A percentile compares a stretch with the other conserved stretches of the same genome.
Evolutionary conservation across 1,140 invertebrate genomes (phyloP).

Genomic region (Sminthurides bifidus): DNA sequence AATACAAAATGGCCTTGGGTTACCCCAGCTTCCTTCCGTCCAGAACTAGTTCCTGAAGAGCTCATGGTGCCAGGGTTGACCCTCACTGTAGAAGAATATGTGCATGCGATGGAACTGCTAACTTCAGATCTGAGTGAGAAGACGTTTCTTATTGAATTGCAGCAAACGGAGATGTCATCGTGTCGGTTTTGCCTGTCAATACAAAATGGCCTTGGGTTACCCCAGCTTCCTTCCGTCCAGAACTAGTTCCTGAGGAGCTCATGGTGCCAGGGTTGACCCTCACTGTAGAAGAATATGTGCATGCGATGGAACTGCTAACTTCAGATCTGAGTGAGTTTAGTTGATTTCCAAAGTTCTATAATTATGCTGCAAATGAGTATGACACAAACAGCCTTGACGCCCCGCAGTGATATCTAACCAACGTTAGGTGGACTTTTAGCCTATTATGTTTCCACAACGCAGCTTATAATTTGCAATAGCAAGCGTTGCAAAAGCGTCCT

Average conservation of each 20-base stretch:
- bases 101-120: slow-evolving; percentile 79
- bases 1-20: slow-evolving; percentile 85
- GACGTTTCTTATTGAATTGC: slow-evolving; percentile 34
- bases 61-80: slow-evolving; percentile 51
- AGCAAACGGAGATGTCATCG: slow-evolving; percentile 87
- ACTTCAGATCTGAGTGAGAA: slow-evolving; percentile 65
- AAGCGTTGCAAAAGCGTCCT: no score
- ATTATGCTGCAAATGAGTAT: background rate
- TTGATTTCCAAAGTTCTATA: no score
- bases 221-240: slow-evolving; percentile 76
- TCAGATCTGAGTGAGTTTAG: slow-evolving; percentile 63
- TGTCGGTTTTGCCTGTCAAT: slow-evolving; percentile 77
- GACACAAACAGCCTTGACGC: no score
- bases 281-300: slow-evolving; percentile 88
- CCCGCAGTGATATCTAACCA: no score
- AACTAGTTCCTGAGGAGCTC: slow-evolving; percentile 83
- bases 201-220: slow-evolving; percentile 82
- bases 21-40: slow-evolving; percentile 76
- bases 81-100: slow-evolving; percentile 90
- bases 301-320: slow-evolving; percentile 78
- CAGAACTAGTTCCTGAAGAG: slow-evolving; percentile 86
- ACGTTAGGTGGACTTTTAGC: no score
- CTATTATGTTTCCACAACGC: no score
- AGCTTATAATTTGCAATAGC: no score
- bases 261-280: slow-evolving; percentile 55